Base-by-base conservation (phyloP, 1,140 invertebrate genomes). In the Drosophila paulistorum region DNA sequence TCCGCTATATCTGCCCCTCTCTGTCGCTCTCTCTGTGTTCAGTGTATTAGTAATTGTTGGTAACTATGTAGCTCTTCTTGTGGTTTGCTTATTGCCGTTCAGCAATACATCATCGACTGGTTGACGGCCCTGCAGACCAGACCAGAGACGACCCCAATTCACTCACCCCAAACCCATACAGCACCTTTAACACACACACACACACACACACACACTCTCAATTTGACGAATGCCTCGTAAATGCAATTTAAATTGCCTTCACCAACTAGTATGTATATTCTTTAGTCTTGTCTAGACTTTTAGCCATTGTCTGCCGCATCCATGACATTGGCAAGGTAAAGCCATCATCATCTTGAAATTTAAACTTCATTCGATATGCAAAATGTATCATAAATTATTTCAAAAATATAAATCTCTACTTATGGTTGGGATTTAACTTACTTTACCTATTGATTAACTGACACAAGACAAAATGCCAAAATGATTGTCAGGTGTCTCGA, bases 51-150 rank as follows among this genome's bases (percentile, higher is more conserved):
- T 87, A 84, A 79, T 86, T 83, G 81, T 79, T 79, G 76, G 81
- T 69, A 68, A 81, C 14, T 48, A 64, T 66, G 54, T 68, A 48
- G 67, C 70, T 71, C 45, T 23, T 51, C 70, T 80, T 87, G 84
- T 75, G 83, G 84, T 75, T 87, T 83, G 80, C 79, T 86, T 86
- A 86, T 86, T 86, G 82, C 60, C 71, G 35, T 74, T 71, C 75
- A 72, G 83, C 71, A 87, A 87, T 87, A 89, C 80, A 87, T 87
- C 84, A 87, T 87, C 80, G 74, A 71, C 72, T 69, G 76, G 76
- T 73, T 78, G 83, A 69, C 70, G 65, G 61, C 61, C 41, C 60
- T 23, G 33, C 58, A 48, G 45, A 57, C 41, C 71, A 41, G 26
- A 42, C 41, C 71, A 41, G 26, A 42, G 3, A 30, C 37, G 42